Base-by-base conservation (phyloP, 2,888 invertebrate genomes). In the Phrixothrix hirtus region DNA sequence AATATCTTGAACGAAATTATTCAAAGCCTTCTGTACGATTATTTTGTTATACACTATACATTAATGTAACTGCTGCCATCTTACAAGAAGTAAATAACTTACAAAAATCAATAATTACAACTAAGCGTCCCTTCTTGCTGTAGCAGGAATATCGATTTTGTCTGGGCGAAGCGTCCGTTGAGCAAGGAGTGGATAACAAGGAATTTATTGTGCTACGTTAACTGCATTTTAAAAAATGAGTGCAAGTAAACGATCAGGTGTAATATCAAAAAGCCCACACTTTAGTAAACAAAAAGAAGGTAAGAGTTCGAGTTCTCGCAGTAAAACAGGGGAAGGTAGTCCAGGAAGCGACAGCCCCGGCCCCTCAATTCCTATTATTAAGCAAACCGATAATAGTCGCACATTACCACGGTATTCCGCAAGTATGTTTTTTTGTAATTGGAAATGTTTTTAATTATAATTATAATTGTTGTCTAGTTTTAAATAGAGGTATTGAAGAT, bases 401-500 rank as follows among this genome's bases (percentile, higher is more conserved):
- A 77, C 82, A 53, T 73, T 91, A 54, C 88, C 89, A 5, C 82
- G 86, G 29, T 87, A 87, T 62, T 78, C 81, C 3, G 77, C 82
- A 42, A 69, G 77, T 77, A 66, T 64, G 62, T 63, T 15, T 38
- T 51, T 4, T 10, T 29, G 16, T 25, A 15, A 10, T 7, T 15
- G 11, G 7, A 1, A 10, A 9, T 14, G 25, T 30, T 17, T 1
- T 2, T 32, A 27, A n/a, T 10, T 35, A n/a, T 41, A 44, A 32
- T 31, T 44, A 17, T 14, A 11, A 15, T 45, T 44, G 52, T 13
- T 32, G 64, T 65, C 35, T 52, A 68, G 83, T 88, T 14, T 75
- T 89, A 37, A 81, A 82, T 7, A 81, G 89, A 45, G 81, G 83
- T 21, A 79, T 83, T 1, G 88, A 89, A 50, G 92, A 92, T 66